A percentile compares a stretch with the other conserved stretches of the same genome.
Conservation (phyloP, 2,888 invertebrate genomes). For the Holacanthella duospinosa region DNA sequence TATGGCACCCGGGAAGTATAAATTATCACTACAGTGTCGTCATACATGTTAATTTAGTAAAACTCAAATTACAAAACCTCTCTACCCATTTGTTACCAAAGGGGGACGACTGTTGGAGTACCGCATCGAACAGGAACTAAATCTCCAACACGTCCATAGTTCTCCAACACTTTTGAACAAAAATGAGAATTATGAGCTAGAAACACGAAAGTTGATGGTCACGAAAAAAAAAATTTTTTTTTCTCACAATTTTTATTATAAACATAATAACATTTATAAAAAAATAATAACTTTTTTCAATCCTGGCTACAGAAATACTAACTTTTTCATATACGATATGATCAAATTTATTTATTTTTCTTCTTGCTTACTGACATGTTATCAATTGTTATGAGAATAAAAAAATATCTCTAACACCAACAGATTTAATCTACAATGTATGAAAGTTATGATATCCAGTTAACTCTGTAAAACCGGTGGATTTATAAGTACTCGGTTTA, state of each 20-base stretch:
- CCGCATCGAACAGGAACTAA: background rate
- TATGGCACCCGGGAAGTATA: background rate
- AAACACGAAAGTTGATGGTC: background rate
- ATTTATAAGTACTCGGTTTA: too few species aligned
- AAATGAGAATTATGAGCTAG: background rate
- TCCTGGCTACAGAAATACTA: background rate
- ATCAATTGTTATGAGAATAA: too few species aligned
- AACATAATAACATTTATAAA: background rate
- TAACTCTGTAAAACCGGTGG: too few species aligned
- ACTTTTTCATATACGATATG: background rate
- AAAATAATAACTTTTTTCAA: background rate
- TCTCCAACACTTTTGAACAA: background rate
- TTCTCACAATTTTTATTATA: too few species aligned
- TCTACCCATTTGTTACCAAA: background rate
- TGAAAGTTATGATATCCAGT: too few species aligned
- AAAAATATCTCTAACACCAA: too few species aligned
- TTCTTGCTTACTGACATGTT: background rate
- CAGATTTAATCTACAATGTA: too few species aligned
- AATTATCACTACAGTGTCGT: background rate
- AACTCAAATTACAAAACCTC: background rate
- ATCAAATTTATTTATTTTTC: background rate
- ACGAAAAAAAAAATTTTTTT: too few species aligned
- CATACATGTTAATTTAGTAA: constrained; percentile 1
- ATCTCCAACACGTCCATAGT: background rate
- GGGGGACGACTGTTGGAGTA: background rate